Conservation (phyloP, 2,797 vertebrate genomes). For the Darevskia nairensis region DNA sequence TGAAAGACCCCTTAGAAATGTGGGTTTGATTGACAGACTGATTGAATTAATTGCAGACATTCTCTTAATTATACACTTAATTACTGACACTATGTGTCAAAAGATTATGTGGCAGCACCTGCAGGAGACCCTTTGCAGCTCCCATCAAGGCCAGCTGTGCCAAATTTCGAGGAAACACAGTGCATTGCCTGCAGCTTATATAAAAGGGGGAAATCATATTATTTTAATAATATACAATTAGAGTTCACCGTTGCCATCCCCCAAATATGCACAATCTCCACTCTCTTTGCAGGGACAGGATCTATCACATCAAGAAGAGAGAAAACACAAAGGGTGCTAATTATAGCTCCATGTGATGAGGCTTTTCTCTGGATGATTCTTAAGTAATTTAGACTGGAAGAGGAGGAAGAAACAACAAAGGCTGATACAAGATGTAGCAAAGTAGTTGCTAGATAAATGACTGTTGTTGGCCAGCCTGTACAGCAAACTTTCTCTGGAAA, state of each 20-base stretch:
- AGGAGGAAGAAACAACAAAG: slow-evolving; percentile 8
- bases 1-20: slow-evolving; percentile 69
- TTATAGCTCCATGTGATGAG: slow-evolving; percentile 42
- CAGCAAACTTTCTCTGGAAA: not conserved
- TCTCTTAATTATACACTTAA: slow-evolving; percentile 77
- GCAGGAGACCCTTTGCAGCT: slow-evolving; percentile 72
- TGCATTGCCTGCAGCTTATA: slow-evolving; percentile 45
- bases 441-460: slow-evolving; percentile 33
- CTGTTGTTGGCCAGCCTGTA: not conserved
- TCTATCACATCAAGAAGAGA: slow-evolving; percentile 10
- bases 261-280: slow-evolving; percentile 9
- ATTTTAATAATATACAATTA: slow-evolving; percentile 76
- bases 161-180: slow-evolving; percentile 43
- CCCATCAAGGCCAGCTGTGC: slow-evolving; percentile 72
- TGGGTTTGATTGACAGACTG: slow-evolving; percentile 74
- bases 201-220: slow-evolving; percentile 60
- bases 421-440: not conserved
- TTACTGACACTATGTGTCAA: slow-evolving; percentile 77
- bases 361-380: not conserved
- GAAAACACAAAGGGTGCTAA: slow-evolving; percentile 49
- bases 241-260: slow-evolving; percentile 39
- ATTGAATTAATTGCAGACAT: slow-evolving; percentile 77
- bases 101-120: slow-evolving; percentile 77
- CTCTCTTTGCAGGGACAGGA: slow-evolving; percentile 33
- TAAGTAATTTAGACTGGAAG: not conserved